phyloP scores from a whole-genome alignment of 2,888 invertebrate species.

The Cantharis rufa region DNA sequence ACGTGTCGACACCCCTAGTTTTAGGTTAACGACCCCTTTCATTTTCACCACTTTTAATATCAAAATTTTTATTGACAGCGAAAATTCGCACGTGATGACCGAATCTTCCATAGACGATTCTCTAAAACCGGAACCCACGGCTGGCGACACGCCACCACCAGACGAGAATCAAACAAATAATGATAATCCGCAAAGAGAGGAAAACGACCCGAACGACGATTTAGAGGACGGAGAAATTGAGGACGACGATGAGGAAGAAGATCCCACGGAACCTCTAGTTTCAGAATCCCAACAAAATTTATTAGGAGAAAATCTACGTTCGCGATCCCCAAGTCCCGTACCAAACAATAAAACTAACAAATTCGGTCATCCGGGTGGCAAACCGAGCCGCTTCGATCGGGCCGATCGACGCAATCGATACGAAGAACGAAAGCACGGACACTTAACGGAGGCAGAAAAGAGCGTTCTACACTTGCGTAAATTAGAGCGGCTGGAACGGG shows the following conservation, averaged over 20 bases:
- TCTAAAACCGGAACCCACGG: background rate
- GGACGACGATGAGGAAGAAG: constrained; percentile 64
- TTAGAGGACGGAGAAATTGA: constrained; percentile 89
- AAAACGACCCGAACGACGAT: constrained; percentile 59
- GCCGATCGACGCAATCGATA: constrained; percentile 35
- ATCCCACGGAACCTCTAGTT: background rate
- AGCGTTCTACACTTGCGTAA: constrained; percentile 53
- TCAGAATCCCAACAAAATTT: constrained; percentile 43
- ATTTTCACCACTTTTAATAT: background rate
- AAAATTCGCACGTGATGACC: background rate
- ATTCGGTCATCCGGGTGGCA: constrained; percentile 3
- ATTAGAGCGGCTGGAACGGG: constrained; percentile 51
- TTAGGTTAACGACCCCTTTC: background rate
- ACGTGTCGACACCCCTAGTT: background rate
- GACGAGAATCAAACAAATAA: constrained; percentile 2
- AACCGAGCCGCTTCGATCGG: constrained; percentile 25
- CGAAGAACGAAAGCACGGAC: constrained; percentile 45
- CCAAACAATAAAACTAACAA: background rate
- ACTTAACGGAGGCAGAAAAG: constrained; percentile 55
- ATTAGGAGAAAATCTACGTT: background rate
- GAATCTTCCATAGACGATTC: background rate
- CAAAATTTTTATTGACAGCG: background rate
- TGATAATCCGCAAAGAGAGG: background rate
- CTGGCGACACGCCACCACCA: background rate
- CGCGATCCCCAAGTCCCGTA: background rate